Percentiles rank a stretch among this genome's conserved stretches.
Evolutionary conservation across 1,140 invertebrate species (phyloP).

Genomic region (Papilio aristodemus): DNA sequence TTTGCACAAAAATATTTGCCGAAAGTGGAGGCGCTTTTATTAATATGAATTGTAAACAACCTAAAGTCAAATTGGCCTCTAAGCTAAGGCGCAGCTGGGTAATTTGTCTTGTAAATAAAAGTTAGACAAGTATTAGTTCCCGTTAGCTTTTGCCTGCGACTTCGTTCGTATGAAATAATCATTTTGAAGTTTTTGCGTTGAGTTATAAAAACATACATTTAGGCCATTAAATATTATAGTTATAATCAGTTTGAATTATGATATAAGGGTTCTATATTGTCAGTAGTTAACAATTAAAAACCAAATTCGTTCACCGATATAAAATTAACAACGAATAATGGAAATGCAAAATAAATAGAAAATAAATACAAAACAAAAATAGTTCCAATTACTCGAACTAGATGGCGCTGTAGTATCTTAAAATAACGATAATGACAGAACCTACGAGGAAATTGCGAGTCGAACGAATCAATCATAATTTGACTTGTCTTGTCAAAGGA

Average conservation of each 20-base stretch:
- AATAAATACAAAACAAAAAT: neutral
- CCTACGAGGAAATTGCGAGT: neutral
- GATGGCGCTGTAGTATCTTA: neutral
- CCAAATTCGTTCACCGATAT: too few species aligned
- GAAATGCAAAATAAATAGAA: too few species aligned
- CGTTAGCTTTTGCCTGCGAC: neutral
- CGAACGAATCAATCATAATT: too few species aligned
- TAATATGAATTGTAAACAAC: constrained; percentile 21
- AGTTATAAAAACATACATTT: too few species aligned
- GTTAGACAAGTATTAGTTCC: neutral
- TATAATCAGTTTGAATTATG: too few species aligned
- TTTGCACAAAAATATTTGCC: constrained; percentile 17
- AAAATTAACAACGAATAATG: too few species aligned
- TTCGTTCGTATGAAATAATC: neutral
- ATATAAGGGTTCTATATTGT: too few species aligned
- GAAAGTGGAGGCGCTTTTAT: neutral
- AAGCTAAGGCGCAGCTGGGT: constrained; percentile 4
- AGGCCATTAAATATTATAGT: too few species aligned
- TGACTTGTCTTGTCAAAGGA: too few species aligned
- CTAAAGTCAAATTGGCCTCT: constrained; percentile 6
- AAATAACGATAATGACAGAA: neutral
- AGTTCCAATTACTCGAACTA: neutral
- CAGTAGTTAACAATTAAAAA: too few species aligned
- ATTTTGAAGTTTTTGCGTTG: too few species aligned
- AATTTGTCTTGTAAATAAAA: constrained; percentile 16